Base-by-base conservation (phyloP, 2,797 vertebrate species). In the Rhincodon typus region DNA sequence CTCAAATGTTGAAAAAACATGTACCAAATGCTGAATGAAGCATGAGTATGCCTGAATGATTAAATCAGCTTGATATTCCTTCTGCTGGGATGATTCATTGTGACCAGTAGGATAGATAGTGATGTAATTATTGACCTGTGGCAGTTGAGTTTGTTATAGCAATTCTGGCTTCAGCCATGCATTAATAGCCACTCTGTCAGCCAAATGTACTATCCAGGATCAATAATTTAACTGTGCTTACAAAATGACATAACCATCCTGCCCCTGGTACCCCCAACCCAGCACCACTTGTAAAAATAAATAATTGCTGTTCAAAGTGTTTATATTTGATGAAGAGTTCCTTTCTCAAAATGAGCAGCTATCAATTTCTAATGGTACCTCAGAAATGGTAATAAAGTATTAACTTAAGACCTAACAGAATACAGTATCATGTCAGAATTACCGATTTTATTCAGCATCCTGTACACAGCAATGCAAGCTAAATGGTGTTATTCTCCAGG, bases 71-170 rank as follows among this genome's bases (percentile, higher is more conserved):
- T 66, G 27, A 90, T n/a, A 34, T 7, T 34, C 13, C 72, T n/a
- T n/a, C 15, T 62, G 87, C 87, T 90, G 82, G 42, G 7, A 46
- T 84, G 87, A 90, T 90, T 90, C 87, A 90, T 90, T 62, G 87
- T 27, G 10, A 50, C 42, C 21, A 50, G 46, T 34, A 34, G 53
- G 87, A 8, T 90, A 90, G 57, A n/a, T 34, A n/a, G 53, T 21
- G 30, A 90, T 90, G 87, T 19, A 62, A 66, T 27, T 90, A n/a
- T 57, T 62, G 53, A 90, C 53, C 87, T 66, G 53, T 62, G 15
- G 5, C 87, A 90, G 30, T 57, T 66, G 15, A 62, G 87, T 21
- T 90, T 66, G 86, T 90, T n/a, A n/a, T 25, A 84, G 82, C 82
- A 46, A 77, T 84, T 23, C 82, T 46, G 82, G 82, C 82, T 84